Percentiles rank a stretch among this genome's conserved stretches.
Evolutionary conservation across 2,797 vertebrate genomes (phyloP).

Genomic region (Neosalanx taihuensis): DNA sequence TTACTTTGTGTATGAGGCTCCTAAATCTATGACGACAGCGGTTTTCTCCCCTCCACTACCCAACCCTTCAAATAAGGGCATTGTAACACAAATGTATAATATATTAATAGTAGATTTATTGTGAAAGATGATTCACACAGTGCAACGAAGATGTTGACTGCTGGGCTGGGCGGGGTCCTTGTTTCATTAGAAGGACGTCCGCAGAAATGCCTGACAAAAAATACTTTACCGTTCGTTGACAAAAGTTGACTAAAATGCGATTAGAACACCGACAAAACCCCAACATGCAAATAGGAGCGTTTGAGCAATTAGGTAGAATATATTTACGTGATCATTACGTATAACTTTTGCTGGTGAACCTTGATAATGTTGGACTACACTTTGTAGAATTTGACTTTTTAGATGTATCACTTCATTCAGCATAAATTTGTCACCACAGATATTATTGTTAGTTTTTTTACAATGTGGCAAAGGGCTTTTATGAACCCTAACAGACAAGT

Average conservation of each 20-base stretch:
- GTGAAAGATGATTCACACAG: not conserved
- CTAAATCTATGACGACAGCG: constrained; percentile 91
- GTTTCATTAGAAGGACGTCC: constrained; percentile 37
- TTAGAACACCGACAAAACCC: not conserved
- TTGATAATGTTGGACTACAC: not conserved
- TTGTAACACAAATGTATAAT: constrained; percentile 52
- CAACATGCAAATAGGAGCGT: too few species aligned
- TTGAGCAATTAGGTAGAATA: too few species aligned
- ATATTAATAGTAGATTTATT: too few species aligned
- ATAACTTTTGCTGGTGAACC: too few species aligned
- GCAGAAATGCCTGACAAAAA: constrained; percentile 38
- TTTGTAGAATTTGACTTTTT: not conserved
- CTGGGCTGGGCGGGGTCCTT: constrained; percentile 43
- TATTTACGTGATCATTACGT: too few species aligned
- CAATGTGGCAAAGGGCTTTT: not conserved
- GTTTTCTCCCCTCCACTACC: constrained; percentile 97
- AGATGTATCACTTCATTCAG: not conserved
- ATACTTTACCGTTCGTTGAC: constrained; percentile 5
- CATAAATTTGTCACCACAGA: too few species aligned
- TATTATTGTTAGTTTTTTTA: too few species aligned
- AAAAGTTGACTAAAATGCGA: not conserved
- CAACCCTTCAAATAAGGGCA: constrained; percentile 94
- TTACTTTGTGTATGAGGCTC: constrained; percentile 97
- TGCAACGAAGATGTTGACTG: constrained; percentile 4
- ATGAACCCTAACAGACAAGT: not conserved